These are phyloP conservation scores for Ameiurus melas DNA, from an alignment of 2,113 vertebrate genomes.

Conservation along the genomic window DNA sequence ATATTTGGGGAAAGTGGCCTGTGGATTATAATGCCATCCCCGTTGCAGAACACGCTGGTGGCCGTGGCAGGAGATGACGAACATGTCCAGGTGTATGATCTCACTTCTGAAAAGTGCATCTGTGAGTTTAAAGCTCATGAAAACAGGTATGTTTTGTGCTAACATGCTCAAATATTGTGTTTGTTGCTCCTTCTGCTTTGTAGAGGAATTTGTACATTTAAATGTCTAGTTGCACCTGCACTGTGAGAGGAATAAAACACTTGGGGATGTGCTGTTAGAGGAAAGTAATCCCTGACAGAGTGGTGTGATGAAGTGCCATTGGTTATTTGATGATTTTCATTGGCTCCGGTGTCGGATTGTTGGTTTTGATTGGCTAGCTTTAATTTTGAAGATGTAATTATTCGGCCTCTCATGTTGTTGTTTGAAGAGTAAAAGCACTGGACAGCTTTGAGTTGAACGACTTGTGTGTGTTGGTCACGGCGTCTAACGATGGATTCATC, in stretches of 20 bases:
- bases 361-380: not conserved
- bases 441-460: constrained; percentile 78
- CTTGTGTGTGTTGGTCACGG: constrained; percentile 82
- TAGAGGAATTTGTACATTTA: not conserved
- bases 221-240: not conserved
- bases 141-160: constrained; percentile 78
- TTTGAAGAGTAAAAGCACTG: constrained; percentile 86
- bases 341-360: too few species aligned
- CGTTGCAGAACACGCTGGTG: constrained; percentile 80
- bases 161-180: not conserved
- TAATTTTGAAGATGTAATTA: not conserved
- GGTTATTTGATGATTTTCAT: too few species aligned
- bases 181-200: not conserved
- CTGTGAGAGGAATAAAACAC: not conserved
- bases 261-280: too few species aligned
- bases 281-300: too few species aligned
- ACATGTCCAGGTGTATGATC: constrained; percentile 79
- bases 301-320: too few species aligned
- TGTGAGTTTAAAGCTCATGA: constrained; percentile 94
- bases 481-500: constrained; percentile 93
- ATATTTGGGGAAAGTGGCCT: not conserved
- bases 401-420: not conserved
- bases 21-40: not conserved
- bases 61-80: constrained; percentile 89
- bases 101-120: constrained; percentile 73